Evolutionary conservation across 2,113 vertebrate genomes (phyloP), one percentile per base, ranked within the genome.

Genomic region (Miniopterus natalensis): DNA sequence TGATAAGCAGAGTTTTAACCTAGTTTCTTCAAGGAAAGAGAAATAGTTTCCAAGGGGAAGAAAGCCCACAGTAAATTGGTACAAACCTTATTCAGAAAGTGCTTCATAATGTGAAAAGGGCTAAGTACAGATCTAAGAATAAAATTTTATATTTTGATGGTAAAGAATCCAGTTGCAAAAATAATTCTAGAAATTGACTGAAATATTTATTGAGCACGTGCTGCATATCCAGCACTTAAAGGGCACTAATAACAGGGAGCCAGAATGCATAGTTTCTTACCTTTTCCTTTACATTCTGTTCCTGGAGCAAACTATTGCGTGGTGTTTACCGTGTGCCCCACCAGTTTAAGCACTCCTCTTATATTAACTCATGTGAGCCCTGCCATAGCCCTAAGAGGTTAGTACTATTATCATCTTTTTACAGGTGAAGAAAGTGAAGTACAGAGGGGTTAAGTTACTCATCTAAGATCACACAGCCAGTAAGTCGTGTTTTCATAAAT

Each of bases 1-100:
- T 91, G 21, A 87, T 95, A 70, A 95, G 18, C 71, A 88, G 40
- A 71, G 68, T 96, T 97, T 96, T 96, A 94, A 94, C 66, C 23
- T 45, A 47, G 31, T 95, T 97, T 96, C 73, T 74, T 92, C 88
- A 89, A 63, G 31, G 12, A 17, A 53, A 65, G 36, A 90, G 10
- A 94, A 51, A 84, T 3, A 14, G 74, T 65, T 79, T 78, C 27
- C 74, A 92, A 57, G 51, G 10, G 40, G 9, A 95, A 61, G 55
- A 93, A 75, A 68, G 18, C 18, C 61, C 17, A 42, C 12, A 45
- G 10, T 15, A 79, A 80, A 78, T 47, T 55, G 42, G 31, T 55
- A 20, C 12, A 47, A 71, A 81, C 13, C 73, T 36, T 36, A 27
- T 49, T 45, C 57, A 74, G 61, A 80, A 92, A 95, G 51, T 87